Evolutionary conservation across 2,113 vertebrate genomes (phyloP).

Genomic region (Hippocampus guttulatus): DNA sequence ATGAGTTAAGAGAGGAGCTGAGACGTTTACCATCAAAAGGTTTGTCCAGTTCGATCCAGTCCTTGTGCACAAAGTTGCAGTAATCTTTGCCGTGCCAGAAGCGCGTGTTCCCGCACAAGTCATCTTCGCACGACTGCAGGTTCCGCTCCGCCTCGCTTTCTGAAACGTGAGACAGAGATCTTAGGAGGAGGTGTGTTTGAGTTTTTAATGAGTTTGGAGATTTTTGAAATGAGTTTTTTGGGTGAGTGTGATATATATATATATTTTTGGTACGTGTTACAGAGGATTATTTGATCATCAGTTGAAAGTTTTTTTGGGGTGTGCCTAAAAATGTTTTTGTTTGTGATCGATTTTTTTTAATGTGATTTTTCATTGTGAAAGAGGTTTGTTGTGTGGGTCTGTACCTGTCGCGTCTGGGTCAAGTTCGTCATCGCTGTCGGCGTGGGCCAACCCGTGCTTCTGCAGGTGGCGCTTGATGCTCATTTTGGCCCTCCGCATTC

Average conservation of each 20-base stretch:
- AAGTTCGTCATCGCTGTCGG: conserved; percentile 83
- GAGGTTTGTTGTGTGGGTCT: too few relatives aligned
- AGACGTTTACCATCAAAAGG: conserved; percentile 85
- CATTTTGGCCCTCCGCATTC: conserved; percentile 73
- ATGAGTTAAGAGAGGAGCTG: too few relatives aligned
- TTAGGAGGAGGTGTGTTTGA: neutral
- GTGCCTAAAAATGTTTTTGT: too few relatives aligned
- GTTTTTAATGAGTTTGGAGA: neutral
- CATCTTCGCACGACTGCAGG: conserved; percentile 76
- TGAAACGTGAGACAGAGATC: conserved; percentile 38
- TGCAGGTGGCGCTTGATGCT: conserved; percentile 84
- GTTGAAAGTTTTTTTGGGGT: too few relatives aligned
- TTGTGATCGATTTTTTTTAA: too few relatives aligned
- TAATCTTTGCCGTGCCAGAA: conserved; percentile 99
- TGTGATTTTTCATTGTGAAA: too few relatives aligned
- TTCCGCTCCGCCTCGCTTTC: conserved; percentile 72
- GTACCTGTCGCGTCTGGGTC: conserved; percentile 67
- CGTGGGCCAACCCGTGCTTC: conserved; percentile 71
- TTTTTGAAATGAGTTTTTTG: too few relatives aligned
- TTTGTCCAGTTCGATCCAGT: conserved; percentile 97
- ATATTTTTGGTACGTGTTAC: too few relatives aligned
- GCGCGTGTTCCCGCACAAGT: conserved; percentile 85
- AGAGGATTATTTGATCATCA: too few relatives aligned
- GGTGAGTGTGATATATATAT: too few relatives aligned
- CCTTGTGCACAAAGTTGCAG: conserved; percentile 96